Evolutionary conservation across 2,113 vertebrate species (phyloP), one percentile per base, ranked within the genome.

Genomic region (Dromaius novaehollandiae): DNA sequence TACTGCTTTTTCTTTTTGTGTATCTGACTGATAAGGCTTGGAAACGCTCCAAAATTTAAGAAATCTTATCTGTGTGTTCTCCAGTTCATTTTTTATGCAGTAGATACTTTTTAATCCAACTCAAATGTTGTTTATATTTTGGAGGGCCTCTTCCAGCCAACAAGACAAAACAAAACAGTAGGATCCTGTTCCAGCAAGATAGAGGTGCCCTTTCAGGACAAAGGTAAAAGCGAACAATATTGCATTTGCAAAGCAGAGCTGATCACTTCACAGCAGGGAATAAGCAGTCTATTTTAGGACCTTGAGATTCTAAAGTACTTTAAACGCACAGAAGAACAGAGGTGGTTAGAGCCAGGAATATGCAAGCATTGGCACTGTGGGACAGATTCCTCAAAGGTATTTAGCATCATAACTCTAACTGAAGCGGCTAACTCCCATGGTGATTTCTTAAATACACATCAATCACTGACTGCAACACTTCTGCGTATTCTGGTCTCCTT

Each of bases 161-260:
- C 46, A 93, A 94, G 89, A 96, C 95, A 93, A 96, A 97, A 96
- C 82, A 87, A 82, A 94, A 73, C 74, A 93, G 81, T 44, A 19
- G 58, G 63, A 94, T 87, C 30, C 77, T 65, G 28, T 84, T 92
- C 70, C 66, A 90, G 60, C 11, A 69, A 95, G 79, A 95, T 0
- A 82, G 85, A 95, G 20, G n/a, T 68, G 53, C 70, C 55, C 68
- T 80, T 65, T 64, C n/a, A 95, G 82, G 78, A 80, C 70, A 85
- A 46, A 32, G 10, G 40, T 46, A 93, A 89, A 77, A 88, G 40
- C 58, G 81, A 84, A 21, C 50, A 75, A 7, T 6, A 80, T 1
- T 38, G 56, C 32, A 74, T 83, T 83, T 86, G 40, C 60, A 81
- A 75, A 88, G 68, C 46, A 90, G 46, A 88, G 21, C 8, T 56